A percentile compares a stretch with the other conserved stretches of the same genome.
Evolutionary conservation across 2,888 invertebrate genomes (phyloP).

Genomic region (Callinectes sapidus): DNA sequence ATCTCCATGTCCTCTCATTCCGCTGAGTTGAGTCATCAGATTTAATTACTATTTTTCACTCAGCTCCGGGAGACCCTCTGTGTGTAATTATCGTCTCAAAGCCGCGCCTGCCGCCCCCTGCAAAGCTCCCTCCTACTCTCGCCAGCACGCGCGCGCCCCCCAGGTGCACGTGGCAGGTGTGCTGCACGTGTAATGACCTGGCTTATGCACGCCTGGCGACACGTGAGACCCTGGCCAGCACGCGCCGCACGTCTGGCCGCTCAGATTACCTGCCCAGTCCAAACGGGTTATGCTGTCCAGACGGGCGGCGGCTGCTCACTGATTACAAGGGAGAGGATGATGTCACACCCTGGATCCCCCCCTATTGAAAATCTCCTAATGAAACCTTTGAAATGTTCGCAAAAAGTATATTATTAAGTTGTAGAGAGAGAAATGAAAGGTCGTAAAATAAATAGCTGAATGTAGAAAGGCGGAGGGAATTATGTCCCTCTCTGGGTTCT

Average conservation of each 20-base stretch:
- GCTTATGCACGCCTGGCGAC: slow-evolving; percentile 30
- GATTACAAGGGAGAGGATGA: not conserved
- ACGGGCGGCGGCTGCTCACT: not conserved
- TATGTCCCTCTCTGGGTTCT: not conserved
- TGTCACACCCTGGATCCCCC: not conserved
- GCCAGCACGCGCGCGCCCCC: slow-evolving; percentile 45
- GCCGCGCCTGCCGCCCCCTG: slow-evolving; percentile 1
- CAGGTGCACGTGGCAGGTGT: slow-evolving; percentile 60
- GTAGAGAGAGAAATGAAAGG: too few relatives aligned
- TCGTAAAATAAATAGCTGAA: too few relatives aligned
- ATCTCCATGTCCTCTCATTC: not conserved
- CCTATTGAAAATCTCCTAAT: not conserved
- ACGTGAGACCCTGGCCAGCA: not conserved
- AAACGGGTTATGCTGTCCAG: not conserved
- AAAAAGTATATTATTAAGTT: not conserved
- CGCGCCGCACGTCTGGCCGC: not conserved
- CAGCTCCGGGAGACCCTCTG: not conserved
- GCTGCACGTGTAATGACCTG: slow-evolving; percentile 58
- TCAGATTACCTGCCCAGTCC: slow-evolving; percentile 39
- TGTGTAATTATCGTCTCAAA: slow-evolving; percentile 32
- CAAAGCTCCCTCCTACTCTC: not conserved
- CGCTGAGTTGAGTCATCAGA: slow-evolving; percentile 35
- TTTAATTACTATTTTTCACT: slow-evolving; percentile 41
- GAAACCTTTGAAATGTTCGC: not conserved
- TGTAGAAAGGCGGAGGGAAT: not conserved